Conservation (phyloP, 2,113 vertebrate genomes). For the Andinoacara biseriatus region DNA sequence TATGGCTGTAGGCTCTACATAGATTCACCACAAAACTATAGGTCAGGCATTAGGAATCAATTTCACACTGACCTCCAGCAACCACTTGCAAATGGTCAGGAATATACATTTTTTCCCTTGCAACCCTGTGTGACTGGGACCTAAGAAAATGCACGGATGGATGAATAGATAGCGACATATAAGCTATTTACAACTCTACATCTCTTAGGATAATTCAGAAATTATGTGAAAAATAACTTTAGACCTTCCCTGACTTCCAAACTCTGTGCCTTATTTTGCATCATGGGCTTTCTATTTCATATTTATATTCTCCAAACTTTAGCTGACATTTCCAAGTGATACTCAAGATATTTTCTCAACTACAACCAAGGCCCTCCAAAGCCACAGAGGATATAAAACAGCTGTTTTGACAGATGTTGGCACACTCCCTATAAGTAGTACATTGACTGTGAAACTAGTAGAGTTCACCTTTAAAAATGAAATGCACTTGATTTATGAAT, state of each 20-base stretch:
- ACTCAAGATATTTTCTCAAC: slow-evolving; percentile 4
- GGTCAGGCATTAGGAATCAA: no score
- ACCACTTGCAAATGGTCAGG: no score
- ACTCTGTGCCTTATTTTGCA: neutral
- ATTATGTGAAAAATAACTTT: neutral
- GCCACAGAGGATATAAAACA: neutral
- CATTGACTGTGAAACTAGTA: slow-evolving; percentile 7
- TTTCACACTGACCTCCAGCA: neutral
- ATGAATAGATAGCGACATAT: neutral
- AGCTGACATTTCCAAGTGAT: neutral
- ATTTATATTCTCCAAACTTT: neutral
- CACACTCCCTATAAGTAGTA: neutral
- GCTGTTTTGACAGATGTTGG: slow-evolving; percentile 13
- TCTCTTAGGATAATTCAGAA: neutral
- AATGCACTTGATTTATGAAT: slow-evolving; percentile 25
- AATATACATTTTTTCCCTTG: no score
- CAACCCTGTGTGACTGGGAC: no score
- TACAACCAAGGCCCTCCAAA: neutral
- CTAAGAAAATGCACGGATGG: neutral
- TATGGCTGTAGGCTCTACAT: no score
- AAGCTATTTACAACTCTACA: neutral
- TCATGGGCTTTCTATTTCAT: neutral
- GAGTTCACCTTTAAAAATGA: slow-evolving; percentile 21
- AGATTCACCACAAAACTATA: no score
- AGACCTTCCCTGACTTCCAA: neutral